Conservation (phyloP, 1,140 invertebrate genomes). For the Latrodectus geometricus region DNA sequence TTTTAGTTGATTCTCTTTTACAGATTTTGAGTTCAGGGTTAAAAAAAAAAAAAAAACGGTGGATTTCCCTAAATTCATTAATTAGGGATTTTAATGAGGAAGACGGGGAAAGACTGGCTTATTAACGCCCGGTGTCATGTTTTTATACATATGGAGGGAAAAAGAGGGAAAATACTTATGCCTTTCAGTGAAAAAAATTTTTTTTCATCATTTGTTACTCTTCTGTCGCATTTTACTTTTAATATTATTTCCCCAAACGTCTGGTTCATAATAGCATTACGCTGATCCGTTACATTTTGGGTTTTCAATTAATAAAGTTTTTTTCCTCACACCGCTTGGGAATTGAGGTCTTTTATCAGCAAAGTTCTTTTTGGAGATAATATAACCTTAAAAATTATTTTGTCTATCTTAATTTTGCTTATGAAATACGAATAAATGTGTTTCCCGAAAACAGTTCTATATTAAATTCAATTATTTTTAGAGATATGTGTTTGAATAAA, state of each 20-base stretch:
- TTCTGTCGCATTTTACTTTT: too few species aligned
- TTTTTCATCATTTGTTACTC: not conserved
- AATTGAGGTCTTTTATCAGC: too few species aligned
- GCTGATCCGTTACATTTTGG: not conserved
- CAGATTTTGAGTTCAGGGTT: slow-evolving; percentile 17
- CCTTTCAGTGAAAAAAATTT: not conserved
- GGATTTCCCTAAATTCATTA: slow-evolving; percentile 47
- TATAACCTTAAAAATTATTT: too few species aligned
- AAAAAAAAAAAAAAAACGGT: slow-evolving; percentile 1
- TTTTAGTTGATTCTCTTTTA: too few species aligned
- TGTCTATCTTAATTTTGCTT: too few species aligned
- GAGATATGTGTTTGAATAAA: too few species aligned
- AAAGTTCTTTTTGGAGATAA: too few species aligned
- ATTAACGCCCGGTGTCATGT: slow-evolving; percentile 38
- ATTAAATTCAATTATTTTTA: too few species aligned
- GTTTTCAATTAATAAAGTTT: too few species aligned
- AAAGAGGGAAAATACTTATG: slow-evolving; percentile 17
- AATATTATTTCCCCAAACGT: not conserved
- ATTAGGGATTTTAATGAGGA: slow-evolving; percentile 56
- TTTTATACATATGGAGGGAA: slow-evolving; percentile 11
- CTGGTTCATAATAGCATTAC: not conserved
- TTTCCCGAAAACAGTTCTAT: too few species aligned
- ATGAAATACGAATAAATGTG: too few species aligned
- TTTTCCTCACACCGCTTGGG: too few species aligned
- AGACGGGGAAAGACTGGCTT: slow-evolving; percentile 1